Evolutionary conservation across 2,888 invertebrate genomes (phyloP).

Genomic region (Ariolimax columbianus): DNA sequence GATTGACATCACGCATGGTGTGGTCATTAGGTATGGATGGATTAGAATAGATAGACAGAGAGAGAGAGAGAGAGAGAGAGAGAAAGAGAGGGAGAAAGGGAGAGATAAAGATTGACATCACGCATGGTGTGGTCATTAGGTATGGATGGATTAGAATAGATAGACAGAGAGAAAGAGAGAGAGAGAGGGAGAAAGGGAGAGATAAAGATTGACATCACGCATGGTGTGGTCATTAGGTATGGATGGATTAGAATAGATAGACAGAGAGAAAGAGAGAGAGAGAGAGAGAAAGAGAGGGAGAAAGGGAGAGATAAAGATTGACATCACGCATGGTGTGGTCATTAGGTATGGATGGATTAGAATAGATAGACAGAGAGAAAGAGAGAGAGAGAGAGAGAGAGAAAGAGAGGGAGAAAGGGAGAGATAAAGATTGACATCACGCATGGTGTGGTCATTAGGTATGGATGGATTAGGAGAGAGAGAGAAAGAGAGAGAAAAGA

Average conservation of each 20-base stretch:
- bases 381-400: neutral
- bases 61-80: too few relatives aligned
- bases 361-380: neutral
- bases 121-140: too few relatives aligned
- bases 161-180: constrained; percentile 35
- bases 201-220: neutral
- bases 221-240: neutral
- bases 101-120: too few relatives aligned
- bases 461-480: too few relatives aligned
- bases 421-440: neutral
- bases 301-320: neutral
- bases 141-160: too few relatives aligned
- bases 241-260: neutral
- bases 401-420: neutral
- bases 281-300: constrained; percentile 21
- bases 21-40: too few relatives aligned
- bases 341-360: neutral
- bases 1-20: too few relatives aligned
- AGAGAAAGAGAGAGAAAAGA: too few relatives aligned
- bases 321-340: too few relatives aligned
- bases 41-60: too few relatives aligned
- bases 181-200: constrained; percentile 35
- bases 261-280: constrained; percentile 12
- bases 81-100: too few relatives aligned
- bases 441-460: too few relatives aligned